A percentile compares a stretch with the other conserved stretches of the same genome.
Evolutionary conservation across 2,888 invertebrate species (phyloP).

Genomic region (Drosophila setosimentum): DNA sequence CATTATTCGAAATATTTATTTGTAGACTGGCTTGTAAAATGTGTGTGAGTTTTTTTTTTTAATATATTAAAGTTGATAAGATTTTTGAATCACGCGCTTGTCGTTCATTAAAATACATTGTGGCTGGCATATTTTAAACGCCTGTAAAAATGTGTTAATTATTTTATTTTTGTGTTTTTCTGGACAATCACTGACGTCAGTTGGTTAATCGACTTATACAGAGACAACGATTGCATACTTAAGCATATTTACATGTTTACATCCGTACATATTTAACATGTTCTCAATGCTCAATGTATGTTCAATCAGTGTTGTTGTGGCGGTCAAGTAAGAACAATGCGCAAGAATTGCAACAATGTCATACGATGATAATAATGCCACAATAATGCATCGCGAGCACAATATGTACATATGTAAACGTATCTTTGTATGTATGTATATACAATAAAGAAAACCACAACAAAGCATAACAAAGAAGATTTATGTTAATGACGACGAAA

Average conservation of each 20-base stretch:
- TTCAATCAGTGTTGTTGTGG: neutral
- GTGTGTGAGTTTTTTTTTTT: neutral
- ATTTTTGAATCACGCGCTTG: neutral
- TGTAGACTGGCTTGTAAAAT: neutral
- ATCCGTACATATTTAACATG: neutral
- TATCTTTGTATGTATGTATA: neutral
- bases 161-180: constrained; percentile 4
- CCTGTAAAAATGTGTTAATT: constrained; percentile 19
- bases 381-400: constrained; percentile 52
- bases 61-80: neutral
- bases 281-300: neutral
- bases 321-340: constrained; percentile 53
- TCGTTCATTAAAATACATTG: neutral
- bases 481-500: neutral
- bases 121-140: neutral
- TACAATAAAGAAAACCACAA: neutral
- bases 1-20: neutral
- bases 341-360: constrained; percentile 73
- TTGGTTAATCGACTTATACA: constrained; percentile 15
- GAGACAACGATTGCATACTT: constrained; percentile 4
- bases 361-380: constrained; percentile 58
- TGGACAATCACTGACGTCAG: constrained; percentile 39
- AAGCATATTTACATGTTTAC: constrained; percentile 2
- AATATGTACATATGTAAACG: constrained; percentile 16
- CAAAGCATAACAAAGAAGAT: neutral